A percentile compares a stretch with the other conserved stretches of the same genome.
These are phyloP conservation scores for Rhynchotus rufescens DNA, from an alignment of 2,797 vertebrate genomes.

Conservation along the genomic window DNA sequence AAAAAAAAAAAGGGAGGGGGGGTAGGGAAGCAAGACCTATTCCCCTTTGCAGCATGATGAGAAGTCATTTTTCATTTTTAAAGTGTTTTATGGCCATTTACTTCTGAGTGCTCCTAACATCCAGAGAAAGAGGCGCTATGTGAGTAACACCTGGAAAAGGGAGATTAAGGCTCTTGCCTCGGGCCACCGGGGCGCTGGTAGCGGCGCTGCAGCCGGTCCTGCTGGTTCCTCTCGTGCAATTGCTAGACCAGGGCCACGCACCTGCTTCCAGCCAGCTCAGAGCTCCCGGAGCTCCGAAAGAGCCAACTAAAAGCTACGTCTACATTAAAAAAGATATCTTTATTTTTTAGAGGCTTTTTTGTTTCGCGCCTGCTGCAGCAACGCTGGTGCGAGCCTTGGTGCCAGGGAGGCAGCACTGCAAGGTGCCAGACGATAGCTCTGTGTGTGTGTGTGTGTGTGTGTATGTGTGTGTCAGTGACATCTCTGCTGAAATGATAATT, in stretches of 20 bases:
- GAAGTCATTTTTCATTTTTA: neutral
- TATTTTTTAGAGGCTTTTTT: neutral
- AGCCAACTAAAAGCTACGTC: neutral
- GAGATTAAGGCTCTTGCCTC: neutral
- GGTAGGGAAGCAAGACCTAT: neutral
- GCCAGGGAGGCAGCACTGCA: rapidly evolving
- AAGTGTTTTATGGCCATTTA: neutral
- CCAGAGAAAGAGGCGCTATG: neutral
- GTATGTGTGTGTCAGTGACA: neutral
- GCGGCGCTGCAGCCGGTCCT: neutral
- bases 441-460: neutral
- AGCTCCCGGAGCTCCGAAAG: neutral
- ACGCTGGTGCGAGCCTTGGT: neutral
- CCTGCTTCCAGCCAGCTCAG: neutral
- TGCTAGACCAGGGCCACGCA: rapidly evolving
- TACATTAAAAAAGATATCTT: neutral
- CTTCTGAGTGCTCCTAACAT: neutral
- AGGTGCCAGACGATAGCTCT: neutral
- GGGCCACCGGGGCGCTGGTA: neutral
- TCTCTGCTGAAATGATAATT: constrained; percentile 44
- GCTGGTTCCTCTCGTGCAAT: neutral
- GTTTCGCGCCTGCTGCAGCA: neutral
- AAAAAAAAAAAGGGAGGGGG: neutral
- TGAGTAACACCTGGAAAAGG: neutral
- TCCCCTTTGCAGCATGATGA: neutral